Evolutionary conservation across 1,140 invertebrate species (phyloP), one percentile per base, ranked within the genome.

Genomic region (Homarus americanus): DNA sequence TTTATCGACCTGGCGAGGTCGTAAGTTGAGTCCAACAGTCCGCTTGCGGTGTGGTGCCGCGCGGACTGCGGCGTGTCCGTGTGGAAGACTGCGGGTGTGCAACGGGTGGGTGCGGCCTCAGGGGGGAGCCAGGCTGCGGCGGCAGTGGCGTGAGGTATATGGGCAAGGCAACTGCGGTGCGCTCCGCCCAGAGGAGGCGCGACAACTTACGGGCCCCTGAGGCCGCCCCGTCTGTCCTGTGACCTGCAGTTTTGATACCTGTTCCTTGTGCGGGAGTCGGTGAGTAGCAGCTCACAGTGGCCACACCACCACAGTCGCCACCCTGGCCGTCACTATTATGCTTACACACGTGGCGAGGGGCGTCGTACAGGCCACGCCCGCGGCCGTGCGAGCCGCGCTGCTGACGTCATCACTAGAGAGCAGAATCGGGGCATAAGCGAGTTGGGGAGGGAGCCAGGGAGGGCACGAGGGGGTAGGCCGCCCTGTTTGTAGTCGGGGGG

Each of bases 101-200:
- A 83, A 69, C 82, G 85, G 73, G 85, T 76, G 85, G 76, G 72
- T 63, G 75, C 85, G 85, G 85, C 85, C 85, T 66, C 85, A 87
- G 80, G 80, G 80, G 87, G 36, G 63, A 44, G 79, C 78, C 72
- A 82, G 84, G 40, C 87, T 75, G 80, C 87, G 41, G 87, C 76
- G 41, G 79, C 66, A 20, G 82, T 17, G 75, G 76, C 86, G 79
- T 90, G 87, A 90, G 87, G 87, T 90, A 90, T 90, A 90, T 90
- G 80, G 73, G 87, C 87, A 90, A 90, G 87, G 87, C 87, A 84
- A 82, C 63, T 53, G 49, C 69, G 49, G 87, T 83, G 87, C 87
- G 87, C 87, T 83, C 87, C 87, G 87, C 87, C 87, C 87, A 75
- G 34, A 80, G 87, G 85, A 87, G 85, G 76, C 85, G 85, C 85